Conservation (phyloP, 1,140 invertebrate species). For the Anthonomus grandis region DNA sequence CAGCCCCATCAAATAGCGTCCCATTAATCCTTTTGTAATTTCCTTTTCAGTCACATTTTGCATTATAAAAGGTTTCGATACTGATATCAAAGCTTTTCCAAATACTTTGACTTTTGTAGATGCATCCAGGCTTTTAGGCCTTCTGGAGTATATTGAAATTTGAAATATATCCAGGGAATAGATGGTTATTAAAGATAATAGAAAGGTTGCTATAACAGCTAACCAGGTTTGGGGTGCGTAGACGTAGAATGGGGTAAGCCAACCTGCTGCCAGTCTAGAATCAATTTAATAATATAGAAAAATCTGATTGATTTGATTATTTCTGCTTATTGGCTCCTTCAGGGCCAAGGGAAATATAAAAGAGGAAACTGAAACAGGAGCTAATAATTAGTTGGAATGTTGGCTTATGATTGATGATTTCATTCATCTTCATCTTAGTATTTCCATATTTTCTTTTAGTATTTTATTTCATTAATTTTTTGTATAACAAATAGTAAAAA, state of each 20-base stretch:
- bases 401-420: not conserved
- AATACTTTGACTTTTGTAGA: constrained; percentile 2
- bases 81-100: constrained; percentile 14
- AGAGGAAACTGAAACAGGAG: too few relatives aligned
- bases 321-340: too few relatives aligned
- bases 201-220: constrained; percentile 20
- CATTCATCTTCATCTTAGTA: too few relatives aligned
- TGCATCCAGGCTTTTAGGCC: not conserved
- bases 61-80: constrained; percentile 25
- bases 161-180: constrained; percentile 8
- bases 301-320: not conserved
- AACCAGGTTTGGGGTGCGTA: constrained; percentile 37
- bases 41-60: constrained; percentile 20
- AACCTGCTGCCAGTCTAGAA: constrained; percentile 36
- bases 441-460: too few relatives aligned
- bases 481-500: too few relatives aligned
- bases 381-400: too few relatives aligned
- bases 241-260: constrained; percentile 37
- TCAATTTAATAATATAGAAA: too few relatives aligned
- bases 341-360: too few relatives aligned
- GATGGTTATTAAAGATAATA: constrained; percentile 3
- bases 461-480: too few relatives aligned
- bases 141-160: not conserved
- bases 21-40: constrained; percentile 4
- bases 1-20: constrained; percentile 36